Conservation (phyloP, 2,797 vertebrate genomes). For the Sebastes jordani region DNA sequence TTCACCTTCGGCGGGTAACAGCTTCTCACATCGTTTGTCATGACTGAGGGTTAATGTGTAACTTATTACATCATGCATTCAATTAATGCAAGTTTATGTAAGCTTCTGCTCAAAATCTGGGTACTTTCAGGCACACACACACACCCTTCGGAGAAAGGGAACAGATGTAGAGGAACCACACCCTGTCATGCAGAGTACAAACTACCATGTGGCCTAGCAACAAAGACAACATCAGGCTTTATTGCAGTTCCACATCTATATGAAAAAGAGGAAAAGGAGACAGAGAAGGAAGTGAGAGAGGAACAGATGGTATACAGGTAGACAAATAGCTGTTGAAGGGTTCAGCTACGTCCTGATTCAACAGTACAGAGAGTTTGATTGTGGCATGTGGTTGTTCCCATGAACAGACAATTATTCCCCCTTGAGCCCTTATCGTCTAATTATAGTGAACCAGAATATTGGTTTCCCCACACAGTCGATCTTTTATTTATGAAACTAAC, state of each 20-base stretch:
- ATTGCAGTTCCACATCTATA: slow-evolving; percentile 48
- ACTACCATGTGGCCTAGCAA: slow-evolving; percentile 69
- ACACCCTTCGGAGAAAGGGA: slow-evolving; percentile 55
- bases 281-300: slow-evolving; percentile 25
- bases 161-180: slow-evolving; percentile 71
- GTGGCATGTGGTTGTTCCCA: slow-evolving; percentile 26
- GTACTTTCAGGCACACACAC: slow-evolving; percentile 42
- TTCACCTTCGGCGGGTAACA: slow-evolving; percentile 16
- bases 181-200: slow-evolving; percentile 61
- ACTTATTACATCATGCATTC: slow-evolving; percentile 14
- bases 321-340: slow-evolving; percentile 9
- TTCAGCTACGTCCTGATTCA: slow-evolving; percentile 5
- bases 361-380: slow-evolving; percentile 4
- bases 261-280: slow-evolving; percentile 39
- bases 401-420: slow-evolving; percentile 12
- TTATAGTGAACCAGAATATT: slow-evolving; percentile 50
- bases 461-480: slow-evolving; percentile 46
- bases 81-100: slow-evolving; percentile 13
- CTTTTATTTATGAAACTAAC: slow-evolving; percentile 64
- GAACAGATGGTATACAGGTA: background rate
- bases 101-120: slow-evolving; percentile 29
- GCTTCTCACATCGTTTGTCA: slow-evolving; percentile 19
- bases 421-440: slow-evolving; percentile 31
- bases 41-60: background rate
- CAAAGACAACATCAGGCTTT: slow-evolving; percentile 66